Evolutionary conservation across 2,113 vertebrate genomes (phyloP).

Genomic region (Labeo catla): DNA sequence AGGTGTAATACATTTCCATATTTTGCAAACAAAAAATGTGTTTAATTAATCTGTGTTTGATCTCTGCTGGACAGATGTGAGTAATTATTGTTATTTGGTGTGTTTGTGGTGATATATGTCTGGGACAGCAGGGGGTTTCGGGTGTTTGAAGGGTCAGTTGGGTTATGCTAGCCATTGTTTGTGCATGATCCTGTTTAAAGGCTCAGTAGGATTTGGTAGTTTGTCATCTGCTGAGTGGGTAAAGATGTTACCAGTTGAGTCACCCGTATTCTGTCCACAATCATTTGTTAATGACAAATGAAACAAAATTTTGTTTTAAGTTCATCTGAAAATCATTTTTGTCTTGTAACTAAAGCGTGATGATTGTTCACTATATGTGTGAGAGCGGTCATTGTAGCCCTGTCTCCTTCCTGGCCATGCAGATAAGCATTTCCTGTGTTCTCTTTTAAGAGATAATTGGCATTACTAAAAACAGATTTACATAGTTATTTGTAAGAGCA

Average conservation of each 20-base stretch:
- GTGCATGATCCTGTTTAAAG: conserved; percentile 19
- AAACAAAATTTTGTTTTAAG: not conserved
- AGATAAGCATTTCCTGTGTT: conserved; percentile 41
- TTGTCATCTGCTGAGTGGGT: not conserved
- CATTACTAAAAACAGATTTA: conserved; percentile 36
- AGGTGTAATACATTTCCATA: not conserved
- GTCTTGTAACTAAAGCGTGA: not conserved
- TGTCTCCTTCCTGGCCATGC: not conserved
- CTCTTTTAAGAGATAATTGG: conserved; percentile 28
- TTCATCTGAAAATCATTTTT: not conserved
- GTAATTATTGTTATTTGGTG: conserved; percentile 60
- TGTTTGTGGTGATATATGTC: conserved; percentile 41
- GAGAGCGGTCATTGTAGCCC: not conserved
- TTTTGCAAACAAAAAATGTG: conserved; percentile 29
- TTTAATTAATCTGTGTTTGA: conserved; percentile 46
- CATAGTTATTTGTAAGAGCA: conserved; percentile 26
- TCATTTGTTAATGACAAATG: not conserved
- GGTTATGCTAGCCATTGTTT: conserved; percentile 6
- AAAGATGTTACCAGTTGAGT: not conserved
- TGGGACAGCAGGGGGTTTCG: conserved; percentile 24
- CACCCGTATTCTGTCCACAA: not conserved
- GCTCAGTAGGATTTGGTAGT: not conserved
- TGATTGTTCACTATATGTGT: not conserved
- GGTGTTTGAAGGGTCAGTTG: conserved; percentile 30
- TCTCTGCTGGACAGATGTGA: conserved; percentile 61